phyloP scores from a whole-genome alignment of 2,797 vertebrate genomes.

The Pseudochaenichthys georgianus region DNA sequence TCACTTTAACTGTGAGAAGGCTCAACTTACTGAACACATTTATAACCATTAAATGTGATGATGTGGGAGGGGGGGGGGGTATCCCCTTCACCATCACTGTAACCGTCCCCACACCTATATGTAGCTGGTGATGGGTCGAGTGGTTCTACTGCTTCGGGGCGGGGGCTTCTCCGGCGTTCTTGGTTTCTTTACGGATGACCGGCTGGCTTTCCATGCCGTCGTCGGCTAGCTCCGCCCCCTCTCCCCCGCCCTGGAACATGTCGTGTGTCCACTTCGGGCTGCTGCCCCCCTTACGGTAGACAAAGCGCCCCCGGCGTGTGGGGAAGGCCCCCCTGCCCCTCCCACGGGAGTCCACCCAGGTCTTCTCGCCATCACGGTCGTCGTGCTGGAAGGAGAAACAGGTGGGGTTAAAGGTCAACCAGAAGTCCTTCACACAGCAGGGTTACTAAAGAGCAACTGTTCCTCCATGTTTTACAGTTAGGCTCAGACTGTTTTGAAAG shows the following conservation, averaged over 20 bases:
- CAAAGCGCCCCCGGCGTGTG: constrained; percentile 91
- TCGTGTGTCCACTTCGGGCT: constrained; percentile 89
- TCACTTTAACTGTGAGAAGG: constrained; percentile 24
- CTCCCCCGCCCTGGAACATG: constrained; percentile 93
- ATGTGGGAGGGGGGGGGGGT: not conserved
- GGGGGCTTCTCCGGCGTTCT: constrained; percentile 75
- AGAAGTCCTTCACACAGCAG: not conserved
- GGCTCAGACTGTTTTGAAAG: no score
- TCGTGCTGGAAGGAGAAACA: constrained; percentile 87
- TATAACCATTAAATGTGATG: constrained; percentile 38
- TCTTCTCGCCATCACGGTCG: constrained; percentile 95
- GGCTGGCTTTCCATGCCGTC: constrained; percentile 81
- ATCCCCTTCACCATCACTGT: constrained; percentile 7
- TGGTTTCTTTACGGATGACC: constrained; percentile 88
- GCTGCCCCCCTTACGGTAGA: constrained; percentile 88
- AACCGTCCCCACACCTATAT: not conserved
- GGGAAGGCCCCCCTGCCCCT: constrained; percentile 91
- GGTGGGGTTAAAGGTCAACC: not conserved
- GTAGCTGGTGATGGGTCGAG: not conserved
- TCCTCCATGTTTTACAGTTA: no score
- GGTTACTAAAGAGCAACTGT: not conserved
- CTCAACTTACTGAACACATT: constrained; percentile 30
- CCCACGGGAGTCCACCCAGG: constrained; percentile 89
- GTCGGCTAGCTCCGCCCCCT: constrained; percentile 89
- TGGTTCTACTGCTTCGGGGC: constrained; percentile 82